phyloP scores from a whole-genome alignment of 2,797 vertebrate species.

The Acanthurus tractus region DNA sequence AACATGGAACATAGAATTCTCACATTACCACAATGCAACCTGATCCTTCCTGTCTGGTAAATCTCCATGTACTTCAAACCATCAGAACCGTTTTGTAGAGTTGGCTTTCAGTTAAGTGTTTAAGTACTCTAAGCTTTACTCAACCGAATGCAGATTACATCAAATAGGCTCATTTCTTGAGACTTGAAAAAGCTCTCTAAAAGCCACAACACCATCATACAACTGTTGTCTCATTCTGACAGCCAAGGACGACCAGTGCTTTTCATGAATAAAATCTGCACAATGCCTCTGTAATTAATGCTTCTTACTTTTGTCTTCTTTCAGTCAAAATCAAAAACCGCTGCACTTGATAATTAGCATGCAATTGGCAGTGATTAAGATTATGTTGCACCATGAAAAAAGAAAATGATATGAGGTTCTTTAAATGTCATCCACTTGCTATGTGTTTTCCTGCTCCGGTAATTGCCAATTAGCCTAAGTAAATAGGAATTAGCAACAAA shows the following conservation, averaged over 20 bases:
- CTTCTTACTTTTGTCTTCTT: not conserved
- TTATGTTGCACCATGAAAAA: conserved; percentile 1
- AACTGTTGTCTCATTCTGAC: not conserved
- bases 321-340: not conserved
- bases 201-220: not conserved
- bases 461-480: conserved; percentile 18
- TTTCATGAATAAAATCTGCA: not conserved
- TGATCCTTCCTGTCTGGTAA: not conserved
- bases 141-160: not conserved
- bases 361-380: not conserved
- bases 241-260: not conserved
- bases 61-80: not conserved
- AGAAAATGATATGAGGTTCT: not conserved
- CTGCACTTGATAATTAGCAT: not conserved
- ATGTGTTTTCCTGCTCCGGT: not conserved
- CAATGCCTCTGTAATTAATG: not conserved
- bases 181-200: not conserved
- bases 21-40: not conserved
- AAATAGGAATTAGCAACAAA: conserved; percentile 1
- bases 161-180: not conserved
- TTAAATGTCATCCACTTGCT: conserved; percentile 11
- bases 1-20: not conserved
- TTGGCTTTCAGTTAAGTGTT: not conserved
- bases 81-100: not conserved
- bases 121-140: not conserved